Conservation (phyloP, 2,888 invertebrate genomes). For the Cosmorhoe ocellata region DNA sequence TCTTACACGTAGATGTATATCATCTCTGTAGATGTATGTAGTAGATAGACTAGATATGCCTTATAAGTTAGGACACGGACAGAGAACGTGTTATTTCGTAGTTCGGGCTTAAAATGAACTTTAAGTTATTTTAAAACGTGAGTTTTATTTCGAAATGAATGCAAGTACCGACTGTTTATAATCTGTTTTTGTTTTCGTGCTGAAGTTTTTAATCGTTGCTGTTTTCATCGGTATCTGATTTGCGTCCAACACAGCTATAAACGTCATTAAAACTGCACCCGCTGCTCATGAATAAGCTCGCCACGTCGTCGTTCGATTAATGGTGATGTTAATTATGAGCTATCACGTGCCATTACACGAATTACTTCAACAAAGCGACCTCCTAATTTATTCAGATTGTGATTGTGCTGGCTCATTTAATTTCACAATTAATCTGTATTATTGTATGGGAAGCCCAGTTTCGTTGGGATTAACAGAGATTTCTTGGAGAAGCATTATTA, state of each 20-base stretch:
- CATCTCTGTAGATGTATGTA: no score
- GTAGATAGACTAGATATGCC: no score
- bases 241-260: slow-evolving; percentile 13
- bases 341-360: slow-evolving; percentile 24
- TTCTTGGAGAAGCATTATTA: neutral
- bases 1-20: no score
- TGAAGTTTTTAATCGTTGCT: neutral
- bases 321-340: slow-evolving; percentile 19
- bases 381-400: slow-evolving; percentile 25
- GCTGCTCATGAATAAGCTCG: slow-evolving; percentile 25
- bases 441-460: neutral
- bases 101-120: no score
- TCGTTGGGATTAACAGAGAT: neutral
- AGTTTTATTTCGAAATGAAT: no score
- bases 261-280: slow-evolving; percentile 23
- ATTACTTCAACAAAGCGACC: slow-evolving; percentile 24
- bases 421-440: slow-evolving; percentile 12
- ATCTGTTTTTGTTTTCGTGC: no score
- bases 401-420: slow-evolving; percentile 17
- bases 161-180: no score
- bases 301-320: slow-evolving; percentile 23
- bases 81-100: no score
- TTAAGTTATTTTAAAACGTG: no score
- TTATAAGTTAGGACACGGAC: no score
- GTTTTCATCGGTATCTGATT: slow-evolving; percentile 12